phyloP scores from a whole-genome alignment of 2,888 invertebrate species.

The Pristionchus fissidentatus region DNA sequence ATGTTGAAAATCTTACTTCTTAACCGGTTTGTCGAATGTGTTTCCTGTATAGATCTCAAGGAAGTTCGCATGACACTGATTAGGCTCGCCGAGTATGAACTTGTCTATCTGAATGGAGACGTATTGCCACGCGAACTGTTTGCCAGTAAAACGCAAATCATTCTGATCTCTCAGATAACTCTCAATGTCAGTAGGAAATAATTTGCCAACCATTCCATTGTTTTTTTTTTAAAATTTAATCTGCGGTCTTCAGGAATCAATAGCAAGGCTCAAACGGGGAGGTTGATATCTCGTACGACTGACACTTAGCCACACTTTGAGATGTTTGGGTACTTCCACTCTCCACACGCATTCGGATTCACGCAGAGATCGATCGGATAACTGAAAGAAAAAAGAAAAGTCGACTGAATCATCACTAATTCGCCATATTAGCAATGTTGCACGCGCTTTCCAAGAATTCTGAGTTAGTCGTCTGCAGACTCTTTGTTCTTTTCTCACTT shows the following conservation, averaged over 20 bases:
- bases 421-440: no score
- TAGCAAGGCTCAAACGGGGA: neutral
- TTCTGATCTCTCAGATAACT: no score
- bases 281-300: neutral
- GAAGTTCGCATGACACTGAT: slow-evolving; percentile 73
- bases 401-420: neutral
- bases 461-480: neutral
- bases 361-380: neutral
- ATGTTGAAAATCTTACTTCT: slow-evolving; percentile 53
- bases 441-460: no score
- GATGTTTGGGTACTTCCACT: slow-evolving; percentile 58
- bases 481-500: neutral
- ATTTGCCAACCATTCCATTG: neutral
- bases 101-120: slow-evolving; percentile 69
- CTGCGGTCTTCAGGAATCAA: neutral
- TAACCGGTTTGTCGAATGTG: slow-evolving; percentile 64
- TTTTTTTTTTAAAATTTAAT: neutral
- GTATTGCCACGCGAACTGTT: slow-evolving; percentile 51
- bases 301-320: slow-evolving; percentile 8
- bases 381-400: slow-evolving; percentile 1
- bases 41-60: slow-evolving; percentile 72
- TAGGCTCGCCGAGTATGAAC: slow-evolving; percentile 69
- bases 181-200: neutral
- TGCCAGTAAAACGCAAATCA: no score
- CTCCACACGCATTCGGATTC: slow-evolving; percentile 71